Evolutionary conservation across 2,888 invertebrate species (phyloP).

Genomic region (Drosophila infuscata): DNA sequence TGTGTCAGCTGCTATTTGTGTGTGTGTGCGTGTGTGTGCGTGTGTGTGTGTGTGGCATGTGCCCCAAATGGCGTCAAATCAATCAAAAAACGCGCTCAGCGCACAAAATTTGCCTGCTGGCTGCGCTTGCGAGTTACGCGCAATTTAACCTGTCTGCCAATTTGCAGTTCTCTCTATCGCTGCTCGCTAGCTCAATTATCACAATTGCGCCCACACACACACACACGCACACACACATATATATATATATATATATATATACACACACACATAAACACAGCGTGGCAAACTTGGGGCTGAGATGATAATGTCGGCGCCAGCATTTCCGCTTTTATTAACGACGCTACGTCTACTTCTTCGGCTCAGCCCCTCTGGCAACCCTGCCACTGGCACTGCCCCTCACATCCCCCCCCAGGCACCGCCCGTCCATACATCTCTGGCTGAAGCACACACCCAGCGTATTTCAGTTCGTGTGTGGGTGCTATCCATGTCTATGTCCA

Average conservation of each 20-base stretch:
- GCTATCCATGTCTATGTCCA: slow-evolving; percentile 42
- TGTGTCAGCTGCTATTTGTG: slow-evolving; percentile 4
- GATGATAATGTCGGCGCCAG: slow-evolving; percentile 82
- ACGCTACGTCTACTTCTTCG: slow-evolving; percentile 42
- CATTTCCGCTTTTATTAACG: slow-evolving; percentile 79
- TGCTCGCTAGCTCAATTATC: slow-evolving; percentile 65
- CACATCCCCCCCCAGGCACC: background rate
- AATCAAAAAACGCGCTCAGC: slow-evolving; percentile 43
- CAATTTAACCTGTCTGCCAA: slow-evolving; percentile 76
- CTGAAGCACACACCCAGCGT: slow-evolving; percentile 54
- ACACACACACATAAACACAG: background rate
- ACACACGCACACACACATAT: slow-evolving; percentile 3
- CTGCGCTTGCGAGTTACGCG: slow-evolving; percentile 60
- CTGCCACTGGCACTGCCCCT: background rate
- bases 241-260: background rate
- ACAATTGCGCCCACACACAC: slow-evolving; percentile 62
- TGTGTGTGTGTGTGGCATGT: slow-evolving; percentile 24
- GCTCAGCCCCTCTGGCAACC: background rate
- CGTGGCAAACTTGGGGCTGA: slow-evolving; percentile 31
- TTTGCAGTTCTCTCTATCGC: slow-evolving; percentile 33
- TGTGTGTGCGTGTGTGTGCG: background rate
- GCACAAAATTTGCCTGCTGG: slow-evolving; percentile 41
- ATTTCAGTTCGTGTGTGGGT: slow-evolving; percentile 40
- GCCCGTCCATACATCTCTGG: background rate
- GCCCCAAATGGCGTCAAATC: slow-evolving; percentile 53